Base-by-base conservation (phyloP, 2,113 vertebrate species). In the Morone chrysops region DNA sequence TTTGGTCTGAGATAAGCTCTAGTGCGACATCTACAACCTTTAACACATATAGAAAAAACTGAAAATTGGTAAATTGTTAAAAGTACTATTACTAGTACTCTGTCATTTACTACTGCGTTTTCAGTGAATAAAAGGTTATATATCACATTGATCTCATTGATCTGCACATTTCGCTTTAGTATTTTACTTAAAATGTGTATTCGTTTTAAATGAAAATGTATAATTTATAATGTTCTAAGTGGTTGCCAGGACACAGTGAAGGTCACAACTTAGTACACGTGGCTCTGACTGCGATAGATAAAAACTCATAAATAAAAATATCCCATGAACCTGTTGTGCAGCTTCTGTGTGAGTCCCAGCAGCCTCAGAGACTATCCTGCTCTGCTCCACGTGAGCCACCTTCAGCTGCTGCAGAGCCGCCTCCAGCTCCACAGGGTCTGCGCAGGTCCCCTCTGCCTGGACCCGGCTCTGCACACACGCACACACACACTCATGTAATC, bases 341-440 rank as follows among this genome's bases (percentile, higher is more conserved):
- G 0, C 16, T 36, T 82, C 73, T 69, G 65, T 11, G 69, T 11
- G 48, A 16, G 2, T 71, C 72, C 38, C 70, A 20, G 57, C 62
- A 43, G 62, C 38, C 25, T 78, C 81, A 22, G 61, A 45, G 6
- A 47, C 17, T 0, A 40, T 50, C 47, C 60, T 77, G 65, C 67
- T 80, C 62, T 62, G 71, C 20, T 88, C 88, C 63, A 70, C 63
- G 51, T 81, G 72, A 48, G 68, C 65, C 57, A 53, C 78, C 80
- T 91, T 86, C 31, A 88, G 72, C 65, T 92, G 93, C 86, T 88
- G 94, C 47, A 89, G 45, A 13, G 84, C 77, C 7, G 82, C 79
- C 36, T 97, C 96, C 0, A 92, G 79, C 60, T 96, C 95, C 90
- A 94, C 90, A 6, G 90, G 59, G 79, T 94, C 93, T 0, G 83